Percentiles rank a stretch among this genome's conserved stretches.
These are phyloP conservation scores for Cyprinella venusta DNA, from an alignment of 2,797 vertebrate genomes.

Conservation along the genomic window DNA sequence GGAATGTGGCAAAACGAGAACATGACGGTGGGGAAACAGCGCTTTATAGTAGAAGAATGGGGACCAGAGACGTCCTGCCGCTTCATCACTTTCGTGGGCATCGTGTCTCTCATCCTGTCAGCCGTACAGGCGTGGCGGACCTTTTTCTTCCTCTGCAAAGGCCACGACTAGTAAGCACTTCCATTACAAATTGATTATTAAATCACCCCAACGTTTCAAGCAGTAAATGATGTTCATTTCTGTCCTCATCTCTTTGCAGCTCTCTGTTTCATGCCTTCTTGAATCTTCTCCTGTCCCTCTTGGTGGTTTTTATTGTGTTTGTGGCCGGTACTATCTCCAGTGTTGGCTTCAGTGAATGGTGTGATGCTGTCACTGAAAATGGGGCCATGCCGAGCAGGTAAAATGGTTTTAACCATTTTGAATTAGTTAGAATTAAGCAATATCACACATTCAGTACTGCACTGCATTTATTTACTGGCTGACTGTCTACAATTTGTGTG, in stretches of 20 bases:
- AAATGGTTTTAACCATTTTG: constrained; percentile 37
- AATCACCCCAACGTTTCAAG: background rate
- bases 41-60: constrained; percentile 97
- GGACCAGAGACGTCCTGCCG: constrained; percentile 92
- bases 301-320: constrained; percentile 92
- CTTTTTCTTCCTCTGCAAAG: constrained; percentile 94
- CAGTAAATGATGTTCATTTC: background rate
- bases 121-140: constrained; percentile 94
- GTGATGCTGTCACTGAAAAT: constrained; percentile 92
- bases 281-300: constrained; percentile 90
- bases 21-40: constrained; percentile 91
- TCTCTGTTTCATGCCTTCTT: constrained; percentile 94
- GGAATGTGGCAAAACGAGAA: constrained; percentile 98
- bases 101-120: constrained; percentile 91
- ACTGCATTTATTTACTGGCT: background rate
- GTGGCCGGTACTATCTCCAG: constrained; percentile 95
- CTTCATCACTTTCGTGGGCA: constrained; percentile 90
- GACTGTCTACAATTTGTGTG: too few relatives aligned
- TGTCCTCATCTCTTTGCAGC: constrained; percentile 72
- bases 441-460: background rate
- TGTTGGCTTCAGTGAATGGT: constrained; percentile 97
- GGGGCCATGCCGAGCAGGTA: constrained; percentile 90
- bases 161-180: constrained; percentile 92
- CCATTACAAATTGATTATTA: background rate
- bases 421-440: background rate